Evolutionary conservation across 2,797 vertebrate genomes (phyloP).

Genomic region (Protonibea diacanthus): DNA sequence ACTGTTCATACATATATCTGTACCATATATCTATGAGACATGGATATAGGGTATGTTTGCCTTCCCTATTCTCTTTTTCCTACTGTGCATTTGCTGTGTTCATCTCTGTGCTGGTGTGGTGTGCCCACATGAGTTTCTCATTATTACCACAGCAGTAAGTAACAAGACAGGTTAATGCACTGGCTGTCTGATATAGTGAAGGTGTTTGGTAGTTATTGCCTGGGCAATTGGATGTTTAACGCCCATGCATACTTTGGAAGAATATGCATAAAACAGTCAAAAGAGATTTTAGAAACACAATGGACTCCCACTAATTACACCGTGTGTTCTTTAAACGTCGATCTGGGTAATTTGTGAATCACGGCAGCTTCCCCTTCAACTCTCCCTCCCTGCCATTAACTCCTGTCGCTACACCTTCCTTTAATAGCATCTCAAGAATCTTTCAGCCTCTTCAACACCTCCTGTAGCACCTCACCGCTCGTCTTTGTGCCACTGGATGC

Average conservation of each 20-base stretch:
- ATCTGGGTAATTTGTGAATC: constrained; percentile 41
- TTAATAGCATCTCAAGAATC: constrained; percentile 34
- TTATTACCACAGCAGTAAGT: constrained; percentile 37
- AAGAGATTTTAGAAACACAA: constrained; percentile 26
- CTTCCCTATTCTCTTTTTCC: constrained; percentile 6
- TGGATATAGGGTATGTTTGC: not conserved
- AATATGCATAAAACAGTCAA: constrained; percentile 23
- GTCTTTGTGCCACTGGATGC: constrained; percentile 33
- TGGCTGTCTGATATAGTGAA: constrained; percentile 23
- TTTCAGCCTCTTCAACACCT: constrained; percentile 20
- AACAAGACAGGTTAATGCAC: constrained; percentile 41
- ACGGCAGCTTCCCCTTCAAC: constrained; percentile 28
- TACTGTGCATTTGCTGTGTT: not conserved
- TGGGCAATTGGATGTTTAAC: constrained; percentile 26
- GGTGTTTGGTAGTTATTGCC: constrained; percentile 40
- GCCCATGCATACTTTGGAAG: not conserved
- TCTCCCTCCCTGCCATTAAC: constrained; percentile 22
- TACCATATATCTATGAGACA: no score
- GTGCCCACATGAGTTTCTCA: constrained; percentile 29
- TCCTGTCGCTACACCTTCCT: not conserved
- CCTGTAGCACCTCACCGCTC: constrained; percentile 5
- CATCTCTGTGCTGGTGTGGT: not conserved
- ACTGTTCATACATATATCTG: not conserved
- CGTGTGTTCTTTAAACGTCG: constrained; percentile 38
- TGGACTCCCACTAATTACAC: constrained; percentile 25